Evolutionary conservation across 2,797 vertebrate species (phyloP).

Genomic region (Ctenochaetus hawaiiensis): DNA sequence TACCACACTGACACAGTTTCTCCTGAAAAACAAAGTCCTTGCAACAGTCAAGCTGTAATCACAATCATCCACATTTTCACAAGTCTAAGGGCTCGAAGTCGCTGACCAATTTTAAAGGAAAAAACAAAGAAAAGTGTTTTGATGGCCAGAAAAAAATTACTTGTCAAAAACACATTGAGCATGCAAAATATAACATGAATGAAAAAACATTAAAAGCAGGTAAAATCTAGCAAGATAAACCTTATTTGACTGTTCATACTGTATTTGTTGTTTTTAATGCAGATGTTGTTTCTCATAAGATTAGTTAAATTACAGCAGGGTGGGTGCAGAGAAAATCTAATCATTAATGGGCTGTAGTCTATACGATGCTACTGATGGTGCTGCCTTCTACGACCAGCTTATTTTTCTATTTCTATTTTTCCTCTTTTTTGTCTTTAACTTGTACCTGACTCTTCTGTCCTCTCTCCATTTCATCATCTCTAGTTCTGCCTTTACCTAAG

Average conservation of each 20-base stretch:
- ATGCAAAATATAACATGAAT: neutral
- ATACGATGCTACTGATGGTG: neutral
- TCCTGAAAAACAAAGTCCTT: too few species aligned
- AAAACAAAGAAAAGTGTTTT: neutral
- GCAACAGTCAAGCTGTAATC: too few species aligned
- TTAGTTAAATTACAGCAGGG: neutral
- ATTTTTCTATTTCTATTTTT: neutral
- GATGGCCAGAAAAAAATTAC: neutral
- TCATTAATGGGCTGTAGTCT: neutral
- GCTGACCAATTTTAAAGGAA: too few species aligned
- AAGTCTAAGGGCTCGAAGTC: too few species aligned
- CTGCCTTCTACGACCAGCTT: too few species aligned
- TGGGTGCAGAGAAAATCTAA: neutral
- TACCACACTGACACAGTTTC: too few species aligned
- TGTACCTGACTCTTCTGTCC: neutral
- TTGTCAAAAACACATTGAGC: neutral
- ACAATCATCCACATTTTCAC: too few species aligned
- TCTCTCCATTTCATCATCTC: neutral
- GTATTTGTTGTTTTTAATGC: too few species aligned
- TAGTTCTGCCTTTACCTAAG: neutral
- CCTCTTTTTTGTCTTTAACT: conserved; percentile 2
- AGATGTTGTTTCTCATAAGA: too few species aligned
- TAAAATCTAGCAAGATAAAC: neutral
- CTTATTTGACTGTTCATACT: too few species aligned
- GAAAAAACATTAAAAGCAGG: neutral